These are phyloP conservation scores for Hemichromis elongatus DNA, from an alignment of 2,113 vertebrate genomes.

Conservation along the genomic window DNA sequence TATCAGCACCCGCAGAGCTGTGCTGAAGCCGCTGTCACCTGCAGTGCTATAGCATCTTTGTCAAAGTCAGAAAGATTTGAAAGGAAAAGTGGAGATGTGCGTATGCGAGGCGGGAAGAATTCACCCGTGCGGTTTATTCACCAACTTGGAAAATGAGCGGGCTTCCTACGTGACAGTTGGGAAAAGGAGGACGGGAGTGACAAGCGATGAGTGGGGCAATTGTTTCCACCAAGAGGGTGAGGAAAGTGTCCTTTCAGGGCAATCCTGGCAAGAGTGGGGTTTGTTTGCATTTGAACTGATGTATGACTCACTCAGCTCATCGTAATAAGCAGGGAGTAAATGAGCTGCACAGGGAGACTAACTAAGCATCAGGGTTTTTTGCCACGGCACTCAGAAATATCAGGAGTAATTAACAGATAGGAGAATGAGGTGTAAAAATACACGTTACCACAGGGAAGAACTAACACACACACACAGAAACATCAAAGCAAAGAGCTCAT, in stretches of 20 bases:
- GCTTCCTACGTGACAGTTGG: background rate
- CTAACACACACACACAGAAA: background rate
- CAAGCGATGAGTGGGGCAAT: background rate
- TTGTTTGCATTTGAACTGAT: conserved; percentile 18
- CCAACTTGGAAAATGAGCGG: background rate
- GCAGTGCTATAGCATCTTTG: background rate
- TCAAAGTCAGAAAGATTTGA: background rate
- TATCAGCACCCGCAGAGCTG: background rate
- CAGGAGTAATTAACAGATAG: conserved; percentile 12
- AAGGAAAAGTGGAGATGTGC: background rate
- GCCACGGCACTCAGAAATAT: background rate
- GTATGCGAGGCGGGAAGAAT: background rate
- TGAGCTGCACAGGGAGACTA: background rate
- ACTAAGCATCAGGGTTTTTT: background rate
- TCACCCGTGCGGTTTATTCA: background rate
- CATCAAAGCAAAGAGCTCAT: conserved; percentile 45
- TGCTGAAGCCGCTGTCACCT: background rate
- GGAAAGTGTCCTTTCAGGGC: background rate
- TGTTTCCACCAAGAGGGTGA: background rate
- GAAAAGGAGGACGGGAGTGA: conserved; percentile 1
- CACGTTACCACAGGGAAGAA: background rate
- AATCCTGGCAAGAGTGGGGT: background rate
- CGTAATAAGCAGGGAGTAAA: background rate
- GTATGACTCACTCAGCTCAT: background rate
- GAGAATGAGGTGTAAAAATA: conserved; percentile 18